phyloP scores from a whole-genome alignment of 2,888 invertebrate species.

The Tenthredo mesomela region DNA sequence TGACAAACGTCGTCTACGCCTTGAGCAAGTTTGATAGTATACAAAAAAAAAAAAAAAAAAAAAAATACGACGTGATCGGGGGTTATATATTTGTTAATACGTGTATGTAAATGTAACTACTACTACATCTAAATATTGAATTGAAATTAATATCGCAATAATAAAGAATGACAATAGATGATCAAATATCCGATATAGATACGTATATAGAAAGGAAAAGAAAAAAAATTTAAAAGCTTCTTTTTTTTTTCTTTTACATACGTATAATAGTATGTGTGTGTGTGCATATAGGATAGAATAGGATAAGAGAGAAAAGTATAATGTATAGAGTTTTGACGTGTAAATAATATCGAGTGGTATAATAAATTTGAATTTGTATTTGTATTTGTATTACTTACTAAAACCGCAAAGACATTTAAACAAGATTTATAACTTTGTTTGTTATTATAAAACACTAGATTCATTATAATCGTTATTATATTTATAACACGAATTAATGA shows the following conservation, averaged over 20 bases:
- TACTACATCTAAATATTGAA: no score
- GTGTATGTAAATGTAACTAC: background rate
- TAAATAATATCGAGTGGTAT: background rate
- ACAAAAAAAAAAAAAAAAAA: no score
- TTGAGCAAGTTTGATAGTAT: no score
- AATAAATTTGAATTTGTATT: background rate
- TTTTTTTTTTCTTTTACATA: background rate
- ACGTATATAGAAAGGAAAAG: background rate
- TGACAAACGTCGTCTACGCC: background rate
- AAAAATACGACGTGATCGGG: background rate
- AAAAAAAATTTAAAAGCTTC: background rate
- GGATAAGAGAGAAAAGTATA: background rate
- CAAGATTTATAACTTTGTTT: constrained; percentile 2
- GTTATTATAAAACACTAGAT: constrained; percentile 1
- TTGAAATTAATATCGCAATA: background rate
- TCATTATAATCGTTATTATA: background rate
- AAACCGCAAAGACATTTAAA: background rate
- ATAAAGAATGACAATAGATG: background rate
- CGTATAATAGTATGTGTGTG: background rate
- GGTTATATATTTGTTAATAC: background rate
- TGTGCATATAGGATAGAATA: background rate
- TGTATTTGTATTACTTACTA: background rate
- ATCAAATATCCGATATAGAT: background rate
- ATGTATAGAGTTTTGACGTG: background rate
- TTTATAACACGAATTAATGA: background rate